These are phyloP conservation scores for Gymnoscopelus braueri DNA, from an alignment of 2,797 vertebrate species.

Conservation along the genomic window DNA sequence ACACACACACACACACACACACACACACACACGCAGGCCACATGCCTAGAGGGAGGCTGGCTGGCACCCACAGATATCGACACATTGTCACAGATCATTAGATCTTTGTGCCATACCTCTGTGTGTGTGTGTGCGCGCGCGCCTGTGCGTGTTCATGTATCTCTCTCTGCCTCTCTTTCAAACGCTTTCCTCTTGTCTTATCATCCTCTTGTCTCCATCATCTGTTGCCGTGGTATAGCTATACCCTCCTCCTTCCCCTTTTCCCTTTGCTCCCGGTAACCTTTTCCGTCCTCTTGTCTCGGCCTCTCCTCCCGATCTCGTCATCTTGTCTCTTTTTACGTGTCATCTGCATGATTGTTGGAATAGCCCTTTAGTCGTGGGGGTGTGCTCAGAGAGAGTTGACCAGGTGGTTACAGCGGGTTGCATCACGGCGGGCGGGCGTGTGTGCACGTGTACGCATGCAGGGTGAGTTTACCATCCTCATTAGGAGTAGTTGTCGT, in stretches of 20 bases:
- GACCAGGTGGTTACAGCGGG: conserved; percentile 36
- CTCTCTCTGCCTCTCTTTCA: not conserved
- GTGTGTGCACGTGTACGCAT: not conserved
- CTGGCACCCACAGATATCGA: conserved; percentile 65
- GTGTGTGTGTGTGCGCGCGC: not conserved
- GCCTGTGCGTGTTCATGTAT: not conserved
- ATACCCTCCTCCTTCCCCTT: not conserved
- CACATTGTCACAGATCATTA: conserved; percentile 62
- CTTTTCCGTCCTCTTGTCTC: conserved; percentile 28
- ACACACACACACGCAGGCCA: not conserved
- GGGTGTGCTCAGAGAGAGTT: conserved; percentile 20
- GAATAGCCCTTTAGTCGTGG: conserved; percentile 45
- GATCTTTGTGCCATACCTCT: conserved; percentile 30
- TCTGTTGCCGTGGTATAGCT: not conserved
- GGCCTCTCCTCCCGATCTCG: conserved; percentile 17
- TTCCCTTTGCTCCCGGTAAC: conserved; percentile 4
- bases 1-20: not conserved
- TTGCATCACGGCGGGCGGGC: conserved; percentile 40
- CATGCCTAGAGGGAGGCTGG: conserved; percentile 47
- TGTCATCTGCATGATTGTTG: conserved; percentile 33
- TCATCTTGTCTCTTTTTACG: conserved; percentile 40
- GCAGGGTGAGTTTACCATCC: conserved; percentile 51
- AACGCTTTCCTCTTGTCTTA: conserved; percentile 2
- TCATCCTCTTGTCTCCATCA: not conserved
- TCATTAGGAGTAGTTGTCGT: conserved; percentile 45